Evolutionary conservation across 2,113 vertebrate genomes (phyloP).

Genomic region (Antechinus stuartii): DNA sequence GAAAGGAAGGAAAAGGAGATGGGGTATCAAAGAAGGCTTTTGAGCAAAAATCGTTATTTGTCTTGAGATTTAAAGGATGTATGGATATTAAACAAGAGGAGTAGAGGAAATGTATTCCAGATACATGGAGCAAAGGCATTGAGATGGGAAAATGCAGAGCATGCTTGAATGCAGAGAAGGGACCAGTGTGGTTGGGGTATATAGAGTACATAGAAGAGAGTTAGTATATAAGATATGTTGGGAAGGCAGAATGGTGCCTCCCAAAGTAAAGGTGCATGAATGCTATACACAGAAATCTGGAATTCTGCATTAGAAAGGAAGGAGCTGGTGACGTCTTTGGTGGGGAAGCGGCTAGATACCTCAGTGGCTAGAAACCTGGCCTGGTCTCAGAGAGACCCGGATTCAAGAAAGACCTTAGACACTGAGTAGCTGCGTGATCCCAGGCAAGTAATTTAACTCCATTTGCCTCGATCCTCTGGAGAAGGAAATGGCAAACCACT

Average conservation of each 20-base stretch:
- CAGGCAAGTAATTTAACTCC: no score
- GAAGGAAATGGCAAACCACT: no score
- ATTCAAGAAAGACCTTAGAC: no score
- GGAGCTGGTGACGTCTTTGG: background rate
- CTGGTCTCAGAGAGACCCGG: background rate
- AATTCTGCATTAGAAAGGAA: background rate
- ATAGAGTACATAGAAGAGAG: background rate
- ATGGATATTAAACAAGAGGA: background rate
- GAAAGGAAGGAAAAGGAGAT: background rate
- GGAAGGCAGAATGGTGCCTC: background rate
- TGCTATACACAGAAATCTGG: background rate
- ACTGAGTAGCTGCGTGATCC: no score
- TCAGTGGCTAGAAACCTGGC: background rate
- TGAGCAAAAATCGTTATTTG: background rate
- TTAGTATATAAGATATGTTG: background rate
- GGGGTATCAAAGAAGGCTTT: background rate
- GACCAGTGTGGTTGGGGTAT: background rate
- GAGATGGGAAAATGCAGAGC: background rate
- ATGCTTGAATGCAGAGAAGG: background rate
- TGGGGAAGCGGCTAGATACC: background rate
- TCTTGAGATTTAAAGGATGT: background rate
- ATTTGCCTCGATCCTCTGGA: no score
- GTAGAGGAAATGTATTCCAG: background rate
- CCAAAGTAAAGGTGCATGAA: background rate
- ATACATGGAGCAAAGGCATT: background rate